These are phyloP conservation scores for Meloidogyne floridensis DNA, from an alignment of 1,140 invertebrate species.

Conservation along the genomic window DNA sequence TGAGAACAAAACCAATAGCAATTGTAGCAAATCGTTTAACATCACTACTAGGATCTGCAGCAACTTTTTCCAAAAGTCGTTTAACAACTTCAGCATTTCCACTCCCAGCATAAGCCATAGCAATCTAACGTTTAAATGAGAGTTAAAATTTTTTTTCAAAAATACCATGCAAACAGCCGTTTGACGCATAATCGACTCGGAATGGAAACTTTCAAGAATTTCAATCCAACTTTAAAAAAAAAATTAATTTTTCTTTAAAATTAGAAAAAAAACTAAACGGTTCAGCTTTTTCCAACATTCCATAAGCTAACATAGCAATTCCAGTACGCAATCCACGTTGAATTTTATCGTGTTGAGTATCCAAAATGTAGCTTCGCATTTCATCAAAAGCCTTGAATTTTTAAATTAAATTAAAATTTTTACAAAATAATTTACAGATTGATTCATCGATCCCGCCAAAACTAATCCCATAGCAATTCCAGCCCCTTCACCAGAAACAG, in stretches of 20 bases:
- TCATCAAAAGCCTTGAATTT: slow-evolving; percentile 50
- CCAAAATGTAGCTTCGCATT: slow-evolving; percentile 75
- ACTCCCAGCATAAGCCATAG: slow-evolving; percentile 97
- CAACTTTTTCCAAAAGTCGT: slow-evolving; percentile 90
- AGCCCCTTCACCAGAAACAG: slow-evolving; percentile 93
- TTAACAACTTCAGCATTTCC: slow-evolving; percentile 94
- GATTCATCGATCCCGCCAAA: slow-evolving; percentile 77
- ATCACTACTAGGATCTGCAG: slow-evolving; percentile 97
- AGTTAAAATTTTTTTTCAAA: neutral
- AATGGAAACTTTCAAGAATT: slow-evolving; percentile 80
- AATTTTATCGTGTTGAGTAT: slow-evolving; percentile 98
- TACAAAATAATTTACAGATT: slow-evolving; percentile 18
- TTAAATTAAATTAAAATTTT: neutral
- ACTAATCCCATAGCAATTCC: slow-evolving; percentile 95
- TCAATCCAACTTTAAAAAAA: slow-evolving; percentile 36
- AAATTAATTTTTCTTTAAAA: neutral
- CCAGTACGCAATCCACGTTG: slow-evolving; percentile 84
- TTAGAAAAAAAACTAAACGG: slow-evolving; percentile 61
- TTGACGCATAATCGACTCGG: slow-evolving; percentile 77
- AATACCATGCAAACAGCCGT: slow-evolving; percentile 87
- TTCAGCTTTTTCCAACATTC: slow-evolving; percentile 91
- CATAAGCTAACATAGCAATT: slow-evolving; percentile 94
- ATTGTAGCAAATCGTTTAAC: slow-evolving; percentile 95
- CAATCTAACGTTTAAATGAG: slow-evolving; percentile 70
- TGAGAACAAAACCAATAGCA: slow-evolving; percentile 91